Base-by-base conservation (phyloP, 2,888 invertebrate species). In the Polyploca ridens region DNA sequence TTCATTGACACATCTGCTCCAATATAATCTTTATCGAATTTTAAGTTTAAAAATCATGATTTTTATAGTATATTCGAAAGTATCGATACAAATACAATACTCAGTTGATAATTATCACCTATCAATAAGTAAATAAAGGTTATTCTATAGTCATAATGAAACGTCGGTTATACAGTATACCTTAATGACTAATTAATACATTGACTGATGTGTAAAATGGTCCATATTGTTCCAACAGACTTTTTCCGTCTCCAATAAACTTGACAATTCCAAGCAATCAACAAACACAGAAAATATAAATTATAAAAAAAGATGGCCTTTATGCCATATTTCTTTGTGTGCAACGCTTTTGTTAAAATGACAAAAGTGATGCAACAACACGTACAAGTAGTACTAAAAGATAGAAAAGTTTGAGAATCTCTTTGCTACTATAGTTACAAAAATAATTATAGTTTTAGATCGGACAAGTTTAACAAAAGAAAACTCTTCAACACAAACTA, bases 141-240 rank as follows among this genome's bases (percentile, higher is more conserved):
- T 54, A 54, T 19, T 19, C 8, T 38, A 16, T 27, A 41, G 19
- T 61, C 41, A 41, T 44, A 16, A 58, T 58, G 59, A 62, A 54
- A 54, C 54, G 19, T 54, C 44, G 68, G 69, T 68, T 71, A 74
- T n/a, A n/a, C n/a, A n/a, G n/a, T n/a, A n/a, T 66, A 72, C 35
- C 72, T 71, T 76, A 74, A 66, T 74, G 74, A 75, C 76, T 76
- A 77, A 70, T 66, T 69, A 64, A 66, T 61, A 74, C 58, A 74
- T 70, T 78, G 80, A 80, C 80, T 78, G 77, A 73, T 69, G 66
- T 62, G 27, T 65, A 68, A 65, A 72, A 65, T 75, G 73, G 71
- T 70, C 70, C 72, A 72, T 71, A 68, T 60, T 41, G 6, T 61
- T 44, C 41, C 27, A 46, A 49, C 54, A 62, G 10, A 19, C 19